Evolutionary conservation across 2,113 vertebrate species (phyloP), one percentile per base, ranked within the genome.

Genomic region (Dipodomys spectabilis): DNA sequence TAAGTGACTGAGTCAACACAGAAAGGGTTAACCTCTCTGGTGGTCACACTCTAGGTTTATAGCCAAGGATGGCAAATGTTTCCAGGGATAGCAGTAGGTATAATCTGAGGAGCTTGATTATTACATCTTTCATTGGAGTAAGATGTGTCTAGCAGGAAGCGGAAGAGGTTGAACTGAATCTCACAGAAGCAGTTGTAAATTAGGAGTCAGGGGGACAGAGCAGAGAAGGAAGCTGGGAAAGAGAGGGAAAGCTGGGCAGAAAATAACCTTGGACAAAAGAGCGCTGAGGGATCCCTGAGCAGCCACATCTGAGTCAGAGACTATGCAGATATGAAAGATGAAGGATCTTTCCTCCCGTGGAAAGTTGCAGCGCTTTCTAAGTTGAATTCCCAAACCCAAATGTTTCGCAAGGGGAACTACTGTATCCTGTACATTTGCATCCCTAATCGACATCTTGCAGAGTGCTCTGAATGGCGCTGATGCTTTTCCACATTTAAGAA

Each of bases 371-470:
- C 30, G 30, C 81, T 73, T 82, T 95, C 39, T 69, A 79, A 82
- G 65, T 92, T 89, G 90, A 92, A 94, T 80, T 88, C 45, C 28
- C 20, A 62, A 80, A 27, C 30, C 44, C 75, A 88, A 92, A 95
- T 78, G 35, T 87, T 93, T 69, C 71, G 5, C 69, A 95, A 90
- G 81, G 68, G 45, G 44, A 74, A 23, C 68, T 78, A 53, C 79
- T 83, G 25, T 82, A 86, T 57, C 49, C 73, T 79, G 19, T 45
- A 81, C 84, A 96, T 97, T 97, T 95, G 94, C 95, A 95, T 97
- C 20, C 49, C 49, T 95, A 93, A 95, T 90, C 92, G 87, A 92
- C 62, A 88, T 92, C 78, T 94, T 53, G 30, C 74, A 49, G 92
- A 94, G 75, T 0, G 6, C 11, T 94, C 86, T 95, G 92, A 97